Conservation (phyloP, 2,113 vertebrate genomes). For the Cyanoderma ruficeps region DNA sequence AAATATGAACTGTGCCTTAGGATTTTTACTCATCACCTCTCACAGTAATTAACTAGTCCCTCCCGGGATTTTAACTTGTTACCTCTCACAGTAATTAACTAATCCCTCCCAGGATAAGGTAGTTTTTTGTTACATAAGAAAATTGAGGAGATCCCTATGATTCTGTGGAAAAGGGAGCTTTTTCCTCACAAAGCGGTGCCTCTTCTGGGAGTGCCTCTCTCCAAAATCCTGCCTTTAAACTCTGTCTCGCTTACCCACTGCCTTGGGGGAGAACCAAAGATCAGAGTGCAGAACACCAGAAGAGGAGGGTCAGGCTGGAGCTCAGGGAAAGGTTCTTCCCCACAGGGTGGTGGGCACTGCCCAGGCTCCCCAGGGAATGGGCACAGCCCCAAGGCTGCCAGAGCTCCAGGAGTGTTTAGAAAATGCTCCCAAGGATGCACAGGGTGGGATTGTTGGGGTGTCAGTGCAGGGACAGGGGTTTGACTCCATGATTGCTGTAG, state of each 20-base stretch:
- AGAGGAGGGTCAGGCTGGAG: not conserved
- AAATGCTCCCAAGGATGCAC: rapidly evolving
- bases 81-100: too few relatives aligned
- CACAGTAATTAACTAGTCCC: not conserved
- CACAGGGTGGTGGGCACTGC: not conserved
- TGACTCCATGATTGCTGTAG: not conserved
- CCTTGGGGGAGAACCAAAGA: not conserved
- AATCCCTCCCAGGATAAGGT: not conserved
- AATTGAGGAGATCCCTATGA: not conserved
- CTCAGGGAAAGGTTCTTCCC: not conserved
- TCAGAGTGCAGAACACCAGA: not conserved
- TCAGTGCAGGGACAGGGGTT: rapidly evolving
- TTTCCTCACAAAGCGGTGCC: not conserved
- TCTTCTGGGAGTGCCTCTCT: not conserved
- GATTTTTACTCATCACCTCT: not conserved
- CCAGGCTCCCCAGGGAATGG: not conserved
- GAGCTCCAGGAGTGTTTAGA: not conserved
- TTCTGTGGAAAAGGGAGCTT: not conserved
- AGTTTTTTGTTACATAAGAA: not conserved
- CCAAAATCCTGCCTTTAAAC: not conserved
- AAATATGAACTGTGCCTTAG: not conserved
- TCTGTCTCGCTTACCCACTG: not conserved
- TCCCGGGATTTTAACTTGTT: too few relatives aligned
- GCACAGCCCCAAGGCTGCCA: not conserved
- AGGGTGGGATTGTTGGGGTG: not conserved